Percentiles rank a stretch among this genome's conserved stretches.
Evolutionary conservation across 1,140 invertebrate genomes (phyloP).

Genomic region (Tetragonula clypearis): DNA sequence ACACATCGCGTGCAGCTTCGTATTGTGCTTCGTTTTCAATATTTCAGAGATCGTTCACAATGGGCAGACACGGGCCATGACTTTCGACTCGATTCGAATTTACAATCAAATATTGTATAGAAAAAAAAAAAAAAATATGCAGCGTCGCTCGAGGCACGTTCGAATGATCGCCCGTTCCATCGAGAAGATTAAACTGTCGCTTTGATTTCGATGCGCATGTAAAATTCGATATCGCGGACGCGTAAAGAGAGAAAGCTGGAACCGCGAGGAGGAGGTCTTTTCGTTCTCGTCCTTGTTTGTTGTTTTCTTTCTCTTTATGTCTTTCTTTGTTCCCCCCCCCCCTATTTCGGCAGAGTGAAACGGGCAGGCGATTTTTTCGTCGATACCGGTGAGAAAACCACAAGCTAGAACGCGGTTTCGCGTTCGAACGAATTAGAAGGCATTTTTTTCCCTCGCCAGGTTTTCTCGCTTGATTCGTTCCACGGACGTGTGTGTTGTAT

Average conservation of each 20-base stretch:
- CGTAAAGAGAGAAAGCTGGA: background rate
- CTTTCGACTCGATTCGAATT: background rate
- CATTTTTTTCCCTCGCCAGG: background rate
- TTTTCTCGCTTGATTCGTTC: background rate
- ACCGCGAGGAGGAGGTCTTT: background rate
- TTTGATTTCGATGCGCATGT: slow-evolving; percentile 30
- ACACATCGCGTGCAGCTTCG: background rate
- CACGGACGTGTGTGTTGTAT: background rate
- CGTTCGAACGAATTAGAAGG: slow-evolving; percentile 21
- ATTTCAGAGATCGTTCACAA: background rate
- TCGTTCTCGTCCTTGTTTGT: background rate
- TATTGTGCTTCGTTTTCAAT: slow-evolving; percentile 6
- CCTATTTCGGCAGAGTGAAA: background rate
- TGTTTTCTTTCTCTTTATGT: too few relatives aligned
- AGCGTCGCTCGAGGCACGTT: background rate
- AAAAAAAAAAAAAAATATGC: background rate
- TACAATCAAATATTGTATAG: slow-evolving; percentile 5
- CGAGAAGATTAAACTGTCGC: slow-evolving; percentile 42
- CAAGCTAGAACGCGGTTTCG: background rate
- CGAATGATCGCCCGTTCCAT: slow-evolving; percentile 18
- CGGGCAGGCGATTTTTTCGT: slow-evolving; percentile 4
- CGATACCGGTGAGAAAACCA: background rate
- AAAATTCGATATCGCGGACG: background rate
- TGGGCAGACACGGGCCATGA: background rate
- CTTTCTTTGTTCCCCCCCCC: too few relatives aligned